A percentile compares a stretch with the other conserved stretches of the same genome.
These are phyloP conservation scores for Ibycter americanus DNA, from an alignment of 2,797 vertebrate species.

Conservation along the genomic window DNA sequence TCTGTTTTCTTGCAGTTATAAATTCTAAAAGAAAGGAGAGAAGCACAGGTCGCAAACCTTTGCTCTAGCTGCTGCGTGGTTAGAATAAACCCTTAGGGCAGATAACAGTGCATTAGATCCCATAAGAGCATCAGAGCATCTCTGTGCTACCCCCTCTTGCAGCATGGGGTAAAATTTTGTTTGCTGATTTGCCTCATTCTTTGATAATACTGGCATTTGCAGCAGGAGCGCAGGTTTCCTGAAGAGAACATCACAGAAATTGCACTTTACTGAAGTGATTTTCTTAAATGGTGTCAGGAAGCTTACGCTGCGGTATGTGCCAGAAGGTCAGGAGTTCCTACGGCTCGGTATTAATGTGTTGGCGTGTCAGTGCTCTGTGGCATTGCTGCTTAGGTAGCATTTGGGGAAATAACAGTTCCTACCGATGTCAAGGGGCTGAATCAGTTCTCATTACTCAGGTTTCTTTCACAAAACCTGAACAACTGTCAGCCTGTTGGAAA, in stretches of 20 bases:
- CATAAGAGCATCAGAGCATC: neutral
- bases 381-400: neutral
- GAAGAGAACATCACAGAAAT: neutral
- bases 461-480: neutral
- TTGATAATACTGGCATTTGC: neutral
- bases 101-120: neutral
- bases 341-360: neutral
- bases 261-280: neutral
- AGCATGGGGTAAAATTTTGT: neutral
- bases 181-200: neutral
- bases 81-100: neutral
- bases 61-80: neutral
- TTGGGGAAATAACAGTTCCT: neutral
- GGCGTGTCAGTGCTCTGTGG: neutral
- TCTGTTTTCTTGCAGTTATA: neutral
- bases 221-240: neutral
- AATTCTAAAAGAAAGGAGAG: neutral
- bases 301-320: accelerated
- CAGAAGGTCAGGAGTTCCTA: neutral
- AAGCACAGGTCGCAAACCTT: neutral
- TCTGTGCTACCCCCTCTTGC: neutral
- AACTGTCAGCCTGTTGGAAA: neutral
- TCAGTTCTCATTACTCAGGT: neutral
- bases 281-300: neutral
- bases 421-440: neutral